phyloP scores from a whole-genome alignment of 2,113 vertebrate genomes.

The Rhodinocichla rosea region DNA sequence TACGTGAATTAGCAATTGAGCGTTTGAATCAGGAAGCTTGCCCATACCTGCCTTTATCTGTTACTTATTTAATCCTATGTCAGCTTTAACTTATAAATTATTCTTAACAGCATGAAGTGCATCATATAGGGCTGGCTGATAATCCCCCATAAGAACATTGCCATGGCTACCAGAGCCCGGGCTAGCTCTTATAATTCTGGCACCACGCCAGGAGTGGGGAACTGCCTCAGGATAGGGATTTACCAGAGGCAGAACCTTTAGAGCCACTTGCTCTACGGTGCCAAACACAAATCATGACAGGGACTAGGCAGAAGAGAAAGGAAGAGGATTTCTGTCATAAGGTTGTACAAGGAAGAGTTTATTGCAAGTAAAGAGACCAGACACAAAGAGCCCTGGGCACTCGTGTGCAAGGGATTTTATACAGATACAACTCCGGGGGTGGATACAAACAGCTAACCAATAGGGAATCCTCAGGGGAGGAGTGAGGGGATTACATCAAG shows the following conservation, averaged over 20 bases:
- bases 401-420: not conserved
- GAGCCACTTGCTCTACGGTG: not conserved
- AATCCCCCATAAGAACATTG: not conserved
- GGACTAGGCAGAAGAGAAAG: not conserved
- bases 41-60: not conserved
- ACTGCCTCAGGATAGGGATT: not conserved
- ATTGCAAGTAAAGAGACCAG: not conserved
- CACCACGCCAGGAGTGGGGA: not conserved
- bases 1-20: not conserved
- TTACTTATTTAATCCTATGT: not conserved
- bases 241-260: not conserved
- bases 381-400: not conserved
- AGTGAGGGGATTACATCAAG: not conserved
- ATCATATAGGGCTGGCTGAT: not conserved
- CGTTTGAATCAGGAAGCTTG: not conserved
- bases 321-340: not conserved
- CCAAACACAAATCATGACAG: not conserved
- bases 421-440: not conserved
- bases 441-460: not conserved
- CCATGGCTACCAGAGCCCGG: not conserved
- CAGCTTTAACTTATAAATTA: not conserved
- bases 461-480: not conserved
- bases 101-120: not conserved
- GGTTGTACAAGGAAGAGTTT: not conserved
- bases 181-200: not conserved